Evolutionary conservation across 2,797 vertebrate species (phyloP), one percentile per base, ranked within the genome.

Genomic region (Sebastes trivittatus): DNA sequence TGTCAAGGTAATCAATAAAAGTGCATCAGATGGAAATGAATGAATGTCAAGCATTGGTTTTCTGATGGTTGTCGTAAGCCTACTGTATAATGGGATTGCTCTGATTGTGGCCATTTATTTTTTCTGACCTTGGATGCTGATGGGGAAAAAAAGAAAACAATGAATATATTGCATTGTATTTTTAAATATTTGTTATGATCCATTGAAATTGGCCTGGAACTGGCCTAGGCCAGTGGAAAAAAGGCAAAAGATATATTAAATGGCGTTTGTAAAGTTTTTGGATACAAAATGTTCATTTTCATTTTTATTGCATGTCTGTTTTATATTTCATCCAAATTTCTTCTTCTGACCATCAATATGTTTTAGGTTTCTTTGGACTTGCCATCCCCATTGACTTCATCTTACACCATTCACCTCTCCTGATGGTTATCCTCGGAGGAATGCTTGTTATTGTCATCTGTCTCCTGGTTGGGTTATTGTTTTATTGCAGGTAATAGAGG

Each of bases 391-490:
- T 93, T 73, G 97, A 98, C 88, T 94, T 98, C 87, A 92, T 97
- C 80, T 88, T 94, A 36, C 94, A 94, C 61, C 95, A 98, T 88
- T 96, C 96, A 0, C 91, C 95, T 80, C 93, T 96, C 84, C 95
- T 98, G 75, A 95, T 95, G 22, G 90, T 95, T 64, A 91, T 97
- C 61, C 82, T 97, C 27, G 97, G 97, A 93, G 97, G 96, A 86
- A 93, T 94, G 4, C 72, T 97, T 11, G 32, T 95, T 72, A 84
- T 96, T 58, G 85, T 96, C 81, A 52, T 95, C 84, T 96, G 95
- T 62, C 95, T 98, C 80, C 95, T 97, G 90, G 87, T 92, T 69
- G 92, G 95, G 55, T 88, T 97, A 11, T 92, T 92, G 11, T 92
- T 62, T 82, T 77, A 75, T 56, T 85, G 81, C 88, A 95, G 95